Base-by-base conservation (phyloP, 2,113 vertebrate species). In the Cyprinodon tularosa region DNA sequence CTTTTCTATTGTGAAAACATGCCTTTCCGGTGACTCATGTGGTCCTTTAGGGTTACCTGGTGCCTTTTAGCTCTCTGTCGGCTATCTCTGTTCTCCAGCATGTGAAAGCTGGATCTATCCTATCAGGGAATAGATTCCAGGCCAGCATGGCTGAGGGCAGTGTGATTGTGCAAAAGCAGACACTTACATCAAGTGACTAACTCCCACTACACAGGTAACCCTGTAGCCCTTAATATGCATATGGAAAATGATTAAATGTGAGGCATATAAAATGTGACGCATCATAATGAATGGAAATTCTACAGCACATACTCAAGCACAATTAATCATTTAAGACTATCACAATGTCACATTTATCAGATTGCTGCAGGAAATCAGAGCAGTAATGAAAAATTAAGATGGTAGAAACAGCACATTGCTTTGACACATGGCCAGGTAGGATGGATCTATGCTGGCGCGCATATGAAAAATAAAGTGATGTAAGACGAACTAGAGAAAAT, bases 181-280 rank as follows among this genome's bases (percentile, higher is more conserved):
- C 94, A 95, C 91, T 89, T 94, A 91, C 89, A 94, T 92, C 86
- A 83, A 89, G 88, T 90, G 92, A 91, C 87, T 89, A 90, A 77
- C 91, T 93, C 84, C 85, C 87, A 89, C 89, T 90, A 91, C 91
- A 90, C 93, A 96, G 95, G 96, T 96, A 95, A 94, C 89, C 74
- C 94, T 95, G 95, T 95, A 94, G 94, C 92, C 90, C 96, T 97
- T 96, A 97, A 96, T 95, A 96, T 95, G 95, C 95, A 97, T 95
- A 95, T 90, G 93, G 93, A 67, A 91, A 92, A 94, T 96, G 96
- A 97, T 98, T 96, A 97, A 97, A 95, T 94, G 89, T 74, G 77
- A 84, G 78, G 76, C 77, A 94, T 95, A 97, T 96, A 94, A 95
- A 98, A 96, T 96, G 90, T 96, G 96, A 97, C 95, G 93, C 87